phyloP scores from a whole-genome alignment of 2,113 vertebrate species.

The Mandrillus leucophaeus region DNA sequence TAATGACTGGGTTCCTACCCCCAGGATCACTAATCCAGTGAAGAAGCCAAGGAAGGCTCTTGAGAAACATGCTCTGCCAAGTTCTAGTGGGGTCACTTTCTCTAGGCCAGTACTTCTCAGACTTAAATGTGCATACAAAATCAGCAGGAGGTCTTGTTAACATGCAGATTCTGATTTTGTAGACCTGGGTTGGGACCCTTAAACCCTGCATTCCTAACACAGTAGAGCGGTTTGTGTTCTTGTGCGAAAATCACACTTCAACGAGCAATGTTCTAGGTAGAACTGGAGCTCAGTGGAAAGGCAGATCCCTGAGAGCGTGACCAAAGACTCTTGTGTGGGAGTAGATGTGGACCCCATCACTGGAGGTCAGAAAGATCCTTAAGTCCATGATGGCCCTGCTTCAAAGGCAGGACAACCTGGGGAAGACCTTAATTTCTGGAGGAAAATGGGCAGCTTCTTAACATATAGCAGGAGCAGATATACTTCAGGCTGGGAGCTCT shows the following conservation, averaged over 20 bases:
- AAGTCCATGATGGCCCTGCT: not conserved
- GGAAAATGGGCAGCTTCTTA: not conserved
- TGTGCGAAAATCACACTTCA: not conserved
- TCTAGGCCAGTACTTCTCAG: not conserved
- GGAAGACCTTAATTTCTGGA: not conserved
- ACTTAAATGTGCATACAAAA: not conserved
- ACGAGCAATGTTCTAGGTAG: not conserved
- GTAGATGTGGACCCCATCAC: not conserved
- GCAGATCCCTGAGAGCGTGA: not conserved
- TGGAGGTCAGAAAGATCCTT: not conserved
- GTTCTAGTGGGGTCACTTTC: not conserved
- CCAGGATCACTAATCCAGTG: not conserved
- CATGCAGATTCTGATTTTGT: not conserved
- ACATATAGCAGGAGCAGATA: accelerated
- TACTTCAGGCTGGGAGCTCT: not conserved
- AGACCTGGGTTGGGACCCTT: not conserved
- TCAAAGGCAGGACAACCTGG: not conserved
- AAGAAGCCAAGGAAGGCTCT: not conserved
- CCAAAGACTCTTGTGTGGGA: not conserved
- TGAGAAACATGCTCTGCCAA: not conserved
- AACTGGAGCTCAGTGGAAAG: not conserved
- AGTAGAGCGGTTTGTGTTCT: not conserved
- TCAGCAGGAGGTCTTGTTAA: not conserved
- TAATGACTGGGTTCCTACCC: not conserved
- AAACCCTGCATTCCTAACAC: not conserved